Evolutionary conservation across 2,113 vertebrate genomes (phyloP).

Genomic region (Albula glossodonta): DNA sequence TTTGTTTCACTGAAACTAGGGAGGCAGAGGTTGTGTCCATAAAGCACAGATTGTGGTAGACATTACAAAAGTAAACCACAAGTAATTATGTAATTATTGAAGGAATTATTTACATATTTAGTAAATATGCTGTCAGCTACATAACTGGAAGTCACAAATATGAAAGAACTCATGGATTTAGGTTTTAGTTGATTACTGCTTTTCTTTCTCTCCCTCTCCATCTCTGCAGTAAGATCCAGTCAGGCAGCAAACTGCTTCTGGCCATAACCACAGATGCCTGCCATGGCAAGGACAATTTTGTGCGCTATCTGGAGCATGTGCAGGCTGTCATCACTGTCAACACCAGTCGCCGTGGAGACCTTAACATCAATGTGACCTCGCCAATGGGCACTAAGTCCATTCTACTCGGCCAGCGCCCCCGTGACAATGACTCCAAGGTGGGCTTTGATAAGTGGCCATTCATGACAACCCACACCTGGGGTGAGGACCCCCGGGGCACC

Average conservation of each 20-base stretch:
- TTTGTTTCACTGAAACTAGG: too few relatives aligned
- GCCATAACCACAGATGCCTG: slow-evolving; percentile 86
- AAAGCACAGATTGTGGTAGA: too few relatives aligned
- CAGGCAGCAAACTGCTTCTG: slow-evolving; percentile 82
- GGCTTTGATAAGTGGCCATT: slow-evolving; percentile 99
- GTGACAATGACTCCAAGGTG: slow-evolving; percentile 93
- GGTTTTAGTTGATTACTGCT: too few relatives aligned
- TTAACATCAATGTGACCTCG: slow-evolving; percentile 98
- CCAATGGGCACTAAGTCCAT: slow-evolving; percentile 98
- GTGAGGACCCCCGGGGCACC: slow-evolving; percentile 92
- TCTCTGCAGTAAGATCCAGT: slow-evolving; percentile 82
- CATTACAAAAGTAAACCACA: too few relatives aligned
- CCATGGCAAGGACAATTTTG: slow-evolving; percentile 93
- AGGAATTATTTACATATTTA: too few relatives aligned
- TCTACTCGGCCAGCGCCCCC: slow-evolving; percentile 88
- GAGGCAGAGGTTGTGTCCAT: too few relatives aligned
- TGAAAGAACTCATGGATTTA: too few relatives aligned
- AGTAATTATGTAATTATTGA: too few relatives aligned
- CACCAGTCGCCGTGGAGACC: slow-evolving; percentile 85
- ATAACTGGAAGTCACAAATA: too few relatives aligned
- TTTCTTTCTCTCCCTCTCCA: neutral
- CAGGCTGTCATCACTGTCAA: slow-evolving; percentile 96
- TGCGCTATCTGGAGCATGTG: slow-evolving; percentile 95
- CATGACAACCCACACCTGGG: slow-evolving; percentile 99
- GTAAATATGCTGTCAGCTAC: too few relatives aligned